Evolutionary conservation across 2,113 vertebrate genomes (phyloP).

Genomic region (Nettapus auritus): DNA sequence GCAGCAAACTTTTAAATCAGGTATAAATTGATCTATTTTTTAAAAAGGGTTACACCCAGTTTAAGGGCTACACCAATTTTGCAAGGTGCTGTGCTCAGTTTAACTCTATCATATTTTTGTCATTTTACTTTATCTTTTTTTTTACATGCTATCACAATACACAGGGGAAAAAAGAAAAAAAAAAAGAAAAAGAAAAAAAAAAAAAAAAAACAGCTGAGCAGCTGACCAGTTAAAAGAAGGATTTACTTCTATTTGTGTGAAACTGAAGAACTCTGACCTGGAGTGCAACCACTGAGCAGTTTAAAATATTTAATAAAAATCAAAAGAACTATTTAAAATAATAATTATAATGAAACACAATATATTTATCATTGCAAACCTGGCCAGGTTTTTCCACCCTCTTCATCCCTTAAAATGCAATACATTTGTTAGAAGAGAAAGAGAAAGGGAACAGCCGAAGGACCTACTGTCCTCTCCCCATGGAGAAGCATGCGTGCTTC

Average conservation of each 20-base stretch:
- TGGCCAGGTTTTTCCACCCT: neutral
- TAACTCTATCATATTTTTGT: neutral
- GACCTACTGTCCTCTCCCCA: neutral
- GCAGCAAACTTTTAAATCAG: neutral
- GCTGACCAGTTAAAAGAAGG: neutral
- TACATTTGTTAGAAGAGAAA: neutral
- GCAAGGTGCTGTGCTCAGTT: neutral
- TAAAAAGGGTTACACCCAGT: neutral
- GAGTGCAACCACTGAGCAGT: neutral
- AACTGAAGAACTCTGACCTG: neutral
- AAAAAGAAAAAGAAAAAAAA: too few species aligned
- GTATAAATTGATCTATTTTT: neutral
- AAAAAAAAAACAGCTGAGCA: neutral
- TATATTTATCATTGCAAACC: neutral
- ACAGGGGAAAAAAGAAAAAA: neutral
- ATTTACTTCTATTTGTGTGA: neutral
- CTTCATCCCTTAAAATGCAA: neutral
- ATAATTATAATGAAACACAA: neutral
- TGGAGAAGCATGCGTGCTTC: too few species aligned
- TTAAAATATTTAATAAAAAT: slow-evolving; percentile 27
- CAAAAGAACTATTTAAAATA: neutral
- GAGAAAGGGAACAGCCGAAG: neutral
- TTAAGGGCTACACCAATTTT: neutral
- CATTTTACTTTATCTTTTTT: neutral
- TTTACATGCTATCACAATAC: neutral